Base-by-base conservation (phyloP, 2,797 vertebrate species). In the Protosalanx chinensis region DNA sequence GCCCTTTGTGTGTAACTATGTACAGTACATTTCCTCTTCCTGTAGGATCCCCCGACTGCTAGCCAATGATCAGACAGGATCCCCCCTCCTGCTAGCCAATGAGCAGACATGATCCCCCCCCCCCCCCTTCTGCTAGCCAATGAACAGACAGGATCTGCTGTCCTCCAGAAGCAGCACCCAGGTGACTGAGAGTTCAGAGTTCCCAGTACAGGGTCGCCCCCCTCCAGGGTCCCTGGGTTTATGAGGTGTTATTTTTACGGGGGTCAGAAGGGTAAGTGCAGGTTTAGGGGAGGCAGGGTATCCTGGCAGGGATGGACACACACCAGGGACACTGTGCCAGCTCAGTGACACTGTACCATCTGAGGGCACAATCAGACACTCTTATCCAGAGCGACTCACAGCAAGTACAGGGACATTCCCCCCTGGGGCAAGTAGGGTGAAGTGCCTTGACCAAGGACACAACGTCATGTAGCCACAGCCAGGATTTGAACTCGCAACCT, bases 201-300 rank as follows among this genome's bases (percentile, higher is more conserved):
- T 72, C 85, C 90, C 72, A 82, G 89, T 89, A 90, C 88, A 90
- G 61, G 59, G 59, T 49, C 15, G 82, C 37, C 29, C 35, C 51
- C 62, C 81, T 67, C 82, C 76, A 77, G 80, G 81, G 77, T 23
- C 78, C 82, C 85, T 84, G 82, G 89, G 89, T 92, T 93, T 91
- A 93, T 75, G 88, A 92, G 90, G 90, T 93, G 91, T 91, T 84
- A 91, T 91, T 91, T 92, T 93, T 91, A 93, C 90, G 87, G 82
- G 85, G 87, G 84, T 71, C 6, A 35, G 84, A 85, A 86, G 86
- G 90, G 88, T 90, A 90, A 90, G 88, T 92, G 89, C 91, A 89
- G 90, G 88, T 91, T 93, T 88, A 92, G 84, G 90, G 90, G 46
- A 49, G 46, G 46, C 4, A 10, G 15, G 90, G 86, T 90, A 79